phyloP scores from a whole-genome alignment of 2,888 invertebrate genomes.

The Latrodectus elegans region DNA sequence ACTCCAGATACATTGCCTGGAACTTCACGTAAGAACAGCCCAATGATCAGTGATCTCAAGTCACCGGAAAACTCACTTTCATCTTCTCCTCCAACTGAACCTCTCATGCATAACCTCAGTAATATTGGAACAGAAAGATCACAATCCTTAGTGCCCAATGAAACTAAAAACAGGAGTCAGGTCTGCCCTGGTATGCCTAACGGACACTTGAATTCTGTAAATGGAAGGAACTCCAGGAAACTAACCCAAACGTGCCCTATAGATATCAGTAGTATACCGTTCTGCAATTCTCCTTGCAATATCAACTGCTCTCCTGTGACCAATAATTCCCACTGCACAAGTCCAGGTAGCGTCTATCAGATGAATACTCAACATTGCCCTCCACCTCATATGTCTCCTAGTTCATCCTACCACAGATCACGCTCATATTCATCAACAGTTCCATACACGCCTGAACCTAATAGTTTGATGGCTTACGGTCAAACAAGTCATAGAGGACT shows the following conservation, averaged over 20 bases:
- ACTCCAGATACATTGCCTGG: slow-evolving; percentile 13
- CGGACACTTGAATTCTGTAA: slow-evolving; percentile 34
- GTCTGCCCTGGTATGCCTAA: slow-evolving; percentile 44
- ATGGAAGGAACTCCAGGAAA: slow-evolving; percentile 32
- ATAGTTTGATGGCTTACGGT: slow-evolving; percentile 48
- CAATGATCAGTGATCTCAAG: slow-evolving; percentile 42
- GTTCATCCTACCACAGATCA: slow-evolving; percentile 55
- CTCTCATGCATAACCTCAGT: slow-evolving; percentile 46
- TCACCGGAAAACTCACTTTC: slow-evolving; percentile 60
- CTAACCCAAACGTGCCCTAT: slow-evolving; percentile 62
- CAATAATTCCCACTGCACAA: slow-evolving; percentile 48
- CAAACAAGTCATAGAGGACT: slow-evolving; percentile 62
- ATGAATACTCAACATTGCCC: slow-evolving; percentile 52
- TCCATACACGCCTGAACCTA: slow-evolving; percentile 54
- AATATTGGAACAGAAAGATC: slow-evolving; percentile 46
- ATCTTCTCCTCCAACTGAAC: slow-evolving; percentile 64
- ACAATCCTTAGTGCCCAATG: slow-evolving; percentile 28
- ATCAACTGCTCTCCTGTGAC: slow-evolving; percentile 53
- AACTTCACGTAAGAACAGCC: slow-evolving; percentile 51
- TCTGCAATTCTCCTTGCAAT: slow-evolving; percentile 66
- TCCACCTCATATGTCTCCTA: slow-evolving; percentile 61
- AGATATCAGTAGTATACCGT: slow-evolving; percentile 50
- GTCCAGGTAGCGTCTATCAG: slow-evolving; percentile 50
- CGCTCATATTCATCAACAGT: slow-evolving; percentile 51
- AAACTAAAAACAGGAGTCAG: slow-evolving; percentile 29